Base-by-base conservation (phyloP, 2,888 invertebrate species). In the Fragum fragum region DNA sequence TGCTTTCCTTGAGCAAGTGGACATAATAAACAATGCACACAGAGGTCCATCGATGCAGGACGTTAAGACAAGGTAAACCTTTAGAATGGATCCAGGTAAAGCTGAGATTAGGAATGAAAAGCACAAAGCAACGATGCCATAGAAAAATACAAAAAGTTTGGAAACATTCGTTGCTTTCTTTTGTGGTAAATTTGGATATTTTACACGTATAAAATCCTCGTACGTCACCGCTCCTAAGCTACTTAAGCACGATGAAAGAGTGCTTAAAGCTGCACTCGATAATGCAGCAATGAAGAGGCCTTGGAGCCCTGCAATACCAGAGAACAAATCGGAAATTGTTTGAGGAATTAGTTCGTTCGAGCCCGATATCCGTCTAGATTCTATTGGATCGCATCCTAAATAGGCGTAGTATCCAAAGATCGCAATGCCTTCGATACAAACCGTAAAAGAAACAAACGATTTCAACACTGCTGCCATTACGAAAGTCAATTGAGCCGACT, bases 101-200 rank as follows among this genome's bases (percentile, higher is more conserved):
- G 52, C 42, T 23, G 69, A 26, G 0, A 78, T 68, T 3, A 53
- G 28, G 55, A 73, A 73, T 21, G 73, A 36, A 9, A 78, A n/a
- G 26, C 52, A 53, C 78, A 73, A 68, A 5, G 73, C 57, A 0
- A 73, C 11, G 21, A 47, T 14, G 0, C 78, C 78, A n/a, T 78
- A 78, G 3, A 78, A 7, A 11, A 78, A 69, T 14, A 78, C 78
- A 0, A 78, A 18, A 7, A 78, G 1, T 29, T 78, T 78, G 18
- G 78, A 73, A 18, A 61, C 36, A 21, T 32, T 66, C 2, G 73
- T 78, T 7, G 78, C 73, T 36, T 47, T 36, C 9, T 69, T n/a
- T 21, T 66, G 32, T 23, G 29, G 18, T 14, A 78, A 53, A 21
- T 69, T 18, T 21, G 73, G 57, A 53, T 73, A 59, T 1, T 57